Conservation (phyloP, 1,140 invertebrate genomes). For the Micrasema longulum region DNA sequence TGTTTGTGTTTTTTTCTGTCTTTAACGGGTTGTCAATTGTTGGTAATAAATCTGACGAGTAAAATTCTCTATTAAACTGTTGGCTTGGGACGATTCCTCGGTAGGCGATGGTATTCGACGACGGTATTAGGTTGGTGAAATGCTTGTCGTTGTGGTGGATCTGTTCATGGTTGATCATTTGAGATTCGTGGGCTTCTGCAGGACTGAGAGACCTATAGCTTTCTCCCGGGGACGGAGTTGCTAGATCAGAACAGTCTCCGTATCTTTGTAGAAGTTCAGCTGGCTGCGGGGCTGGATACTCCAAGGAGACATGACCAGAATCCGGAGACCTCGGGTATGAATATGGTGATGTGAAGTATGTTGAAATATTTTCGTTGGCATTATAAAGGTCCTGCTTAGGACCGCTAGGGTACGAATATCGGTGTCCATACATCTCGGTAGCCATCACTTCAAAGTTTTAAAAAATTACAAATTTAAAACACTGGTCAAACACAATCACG, state of each 20-base stretch:
- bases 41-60: slow-evolving; percentile 41
- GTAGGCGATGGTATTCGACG: slow-evolving; percentile 64
- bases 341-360: slow-evolving; percentile 56
- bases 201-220: slow-evolving; percentile 53
- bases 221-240: slow-evolving; percentile 51
- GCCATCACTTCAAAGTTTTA: slow-evolving; percentile 57
- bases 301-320: slow-evolving; percentile 64
- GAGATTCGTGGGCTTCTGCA: slow-evolving; percentile 38
- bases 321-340: slow-evolving; percentile 66
- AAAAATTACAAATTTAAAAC: neutral
- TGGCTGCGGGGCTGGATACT: slow-evolving; percentile 62
- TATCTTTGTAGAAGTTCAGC: slow-evolving; percentile 59
- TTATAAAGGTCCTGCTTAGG: slow-evolving; percentile 64
- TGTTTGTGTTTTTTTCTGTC: slow-evolving; percentile 33
- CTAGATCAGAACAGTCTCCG: slow-evolving; percentile 51
- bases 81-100: slow-evolving; percentile 57
- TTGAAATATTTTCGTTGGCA: slow-evolving; percentile 59
- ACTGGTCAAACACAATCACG: neutral
- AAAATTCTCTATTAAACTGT: slow-evolving; percentile 45
- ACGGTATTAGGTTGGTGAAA: slow-evolving; percentile 52
- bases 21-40: slow-evolving; percentile 14
- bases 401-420: slow-evolving; percentile 58
- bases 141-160: slow-evolving; percentile 43
- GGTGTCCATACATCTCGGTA: slow-evolving; percentile 67
- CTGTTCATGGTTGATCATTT: slow-evolving; percentile 27